Evolutionary conservation across 2,113 vertebrate species (phyloP), one percentile per base, ranked within the genome.

Genomic region (Percina caprodes): DNA sequence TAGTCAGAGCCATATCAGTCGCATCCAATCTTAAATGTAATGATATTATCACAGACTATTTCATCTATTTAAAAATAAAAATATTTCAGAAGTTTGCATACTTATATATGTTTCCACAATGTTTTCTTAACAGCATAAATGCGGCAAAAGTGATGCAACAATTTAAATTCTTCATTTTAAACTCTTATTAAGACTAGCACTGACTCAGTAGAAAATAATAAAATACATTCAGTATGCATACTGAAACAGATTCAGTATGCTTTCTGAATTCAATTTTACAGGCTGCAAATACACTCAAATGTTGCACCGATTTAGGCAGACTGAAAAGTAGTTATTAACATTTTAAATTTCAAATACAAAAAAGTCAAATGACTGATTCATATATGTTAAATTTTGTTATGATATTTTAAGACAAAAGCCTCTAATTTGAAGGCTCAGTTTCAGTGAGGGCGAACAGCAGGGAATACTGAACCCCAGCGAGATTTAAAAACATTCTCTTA

Each of bases 1-100:
- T 74, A 88, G 74, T 86, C 80, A 51, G 66, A 84, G 74, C 39
- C 56, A 54, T 75, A 46, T 56, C 78, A 84, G 71, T 76, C 33
- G 42, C 63, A 74, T 62, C 69, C 42, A 59, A 2, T 30, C 59
- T 62, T 16, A 48, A 86, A 80, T 71, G 14, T 8, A n/a, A n/a
- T 18, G 8, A 56, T 49, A 70, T 78, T 42, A 33, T 61, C 18
- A 55, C 3, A 74, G 45, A 75, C 13, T 13, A 48, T 74, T 68
- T 46, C 24, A 80, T 46, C 42, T 15, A 19, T 13, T 14, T 6
- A 66, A 45, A 62, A 58, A 21, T 2, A 0, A 14, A 56, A 11
- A 73, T 14, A 74, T 49, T 52, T 52, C 0, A 4, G 30, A 39
- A 5, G 5, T 71, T 33, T 21, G 13, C 49, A 51, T 21, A 73